phyloP scores from a whole-genome alignment of 1,140 invertebrate species.

The Cotesia vestalis region DNA sequence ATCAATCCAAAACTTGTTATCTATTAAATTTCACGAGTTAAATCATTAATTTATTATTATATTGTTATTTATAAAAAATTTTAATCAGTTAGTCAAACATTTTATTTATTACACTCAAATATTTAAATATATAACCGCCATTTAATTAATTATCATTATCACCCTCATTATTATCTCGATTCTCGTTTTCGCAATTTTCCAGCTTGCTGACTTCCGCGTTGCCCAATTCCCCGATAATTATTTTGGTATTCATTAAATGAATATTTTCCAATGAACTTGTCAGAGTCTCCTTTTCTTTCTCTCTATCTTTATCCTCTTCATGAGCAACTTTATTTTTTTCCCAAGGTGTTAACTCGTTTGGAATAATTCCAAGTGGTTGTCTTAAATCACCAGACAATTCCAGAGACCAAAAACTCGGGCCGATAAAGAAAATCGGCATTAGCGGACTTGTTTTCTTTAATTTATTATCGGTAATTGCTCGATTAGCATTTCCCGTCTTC shows the following conservation, averaged over 20 bases:
- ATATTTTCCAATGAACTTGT: background rate
- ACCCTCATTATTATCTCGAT: background rate
- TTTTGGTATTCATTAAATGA: constrained; percentile 1
- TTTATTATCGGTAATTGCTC: too few species aligned
- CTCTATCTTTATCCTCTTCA: too few species aligned
- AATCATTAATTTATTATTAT: too few species aligned
- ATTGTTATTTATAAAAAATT: too few species aligned
- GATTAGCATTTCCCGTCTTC: too few species aligned
- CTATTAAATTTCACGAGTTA: too few species aligned
- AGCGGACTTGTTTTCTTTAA: background rate
- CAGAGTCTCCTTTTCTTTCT: background rate
- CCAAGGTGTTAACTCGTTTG: background rate
- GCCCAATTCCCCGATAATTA: background rate
- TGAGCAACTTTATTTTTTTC: background rate
- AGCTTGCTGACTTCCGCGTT: background rate
- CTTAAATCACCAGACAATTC: background rate
- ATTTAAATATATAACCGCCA: too few species aligned
- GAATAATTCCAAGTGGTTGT: constrained; percentile 2
- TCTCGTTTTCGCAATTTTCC: background rate
- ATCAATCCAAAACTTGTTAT: too few species aligned
- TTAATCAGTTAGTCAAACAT: too few species aligned
- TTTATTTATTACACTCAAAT: too few species aligned
- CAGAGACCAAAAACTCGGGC: background rate
- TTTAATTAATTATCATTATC: too few species aligned
- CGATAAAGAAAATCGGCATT: background rate